Base-by-base conservation (phyloP, 2,113 vertebrate species). In the Argyrosomus japonicus region DNA sequence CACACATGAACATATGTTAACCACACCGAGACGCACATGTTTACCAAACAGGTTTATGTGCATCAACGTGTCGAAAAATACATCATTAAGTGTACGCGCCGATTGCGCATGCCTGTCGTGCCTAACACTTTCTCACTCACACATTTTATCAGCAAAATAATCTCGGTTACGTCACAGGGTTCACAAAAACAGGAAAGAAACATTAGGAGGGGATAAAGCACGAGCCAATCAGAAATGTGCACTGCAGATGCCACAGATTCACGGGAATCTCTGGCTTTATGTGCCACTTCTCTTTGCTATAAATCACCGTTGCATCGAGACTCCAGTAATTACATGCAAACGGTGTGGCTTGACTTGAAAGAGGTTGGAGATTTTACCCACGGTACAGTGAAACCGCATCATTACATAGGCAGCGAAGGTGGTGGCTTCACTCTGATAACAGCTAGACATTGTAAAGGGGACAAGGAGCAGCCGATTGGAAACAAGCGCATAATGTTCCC, bases 211-310 rank as follows among this genome's bases (percentile, higher is more conserved):
- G 74, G 84, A 68, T 69, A 40, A 74, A 80, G 32, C 23, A 17
- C 6, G 45, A 82, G 70, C 85, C 83, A 91, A 84, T 90, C 79
- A 86, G 54, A 88, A 90, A 88, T 82, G 78, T 87, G 90, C 81
- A 83, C 29, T 43, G 87, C 90, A 93, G 90, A 94, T 92, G 91
- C 85, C 87, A 68, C 80, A 65, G 75, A 84, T 85, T 85, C 63
- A 27, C 18, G 61, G 67, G 82, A 83, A 85, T 79, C 78, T 84
- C 80, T 74, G 86, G 85, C 73, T 88, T 82, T 74, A 62, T 68
- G 84, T 77, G 80, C 43, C 77, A 70, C 75, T 65, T 81, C n/a
- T 63, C 29, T 60, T 18, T 13, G 54, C 82, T 53, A 81, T 86
- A 93, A 90, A 87, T 91, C 88, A 81, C 64, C 78, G 50, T 88